Evolutionary conservation across 2,797 vertebrate genomes (phyloP).

Genomic region (Poecilia velifera): DNA sequence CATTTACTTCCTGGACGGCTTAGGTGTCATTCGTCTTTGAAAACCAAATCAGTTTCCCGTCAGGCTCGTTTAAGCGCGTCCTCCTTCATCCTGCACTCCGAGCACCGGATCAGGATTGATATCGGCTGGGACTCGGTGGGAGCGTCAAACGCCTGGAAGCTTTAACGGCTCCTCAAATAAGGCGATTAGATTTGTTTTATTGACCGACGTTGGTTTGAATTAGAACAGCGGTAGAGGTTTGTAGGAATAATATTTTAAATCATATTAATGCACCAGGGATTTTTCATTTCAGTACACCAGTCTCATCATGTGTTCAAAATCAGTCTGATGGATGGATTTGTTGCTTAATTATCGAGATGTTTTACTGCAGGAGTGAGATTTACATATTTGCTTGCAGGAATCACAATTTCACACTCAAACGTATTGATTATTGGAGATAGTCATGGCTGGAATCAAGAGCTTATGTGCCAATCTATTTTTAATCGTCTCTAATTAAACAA

Average conservation of each 20-base stretch:
- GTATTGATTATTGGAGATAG: background rate
- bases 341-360: background rate
- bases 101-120: background rate
- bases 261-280: background rate
- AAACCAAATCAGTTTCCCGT: constrained; percentile 12
- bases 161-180: background rate
- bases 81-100: constrained; percentile 1
- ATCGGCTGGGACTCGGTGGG: background rate
- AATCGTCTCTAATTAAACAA: background rate
- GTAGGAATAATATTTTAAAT: background rate
- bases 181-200: background rate
- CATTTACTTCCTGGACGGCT: constrained; percentile 8
- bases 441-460: background rate
- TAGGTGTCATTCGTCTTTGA: constrained; percentile 3
- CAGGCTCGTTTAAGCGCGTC: background rate
- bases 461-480: background rate
- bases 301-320: background rate
- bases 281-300: background rate
- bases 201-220: background rate
- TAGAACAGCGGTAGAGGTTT: background rate
- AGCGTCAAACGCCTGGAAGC: background rate
- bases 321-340: background rate
- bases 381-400: background rate
- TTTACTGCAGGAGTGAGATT: background rate
- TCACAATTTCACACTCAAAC: background rate